Evolutionary conservation across 2,797 vertebrate species (phyloP).

Genomic region (Vipera latastei): DNA sequence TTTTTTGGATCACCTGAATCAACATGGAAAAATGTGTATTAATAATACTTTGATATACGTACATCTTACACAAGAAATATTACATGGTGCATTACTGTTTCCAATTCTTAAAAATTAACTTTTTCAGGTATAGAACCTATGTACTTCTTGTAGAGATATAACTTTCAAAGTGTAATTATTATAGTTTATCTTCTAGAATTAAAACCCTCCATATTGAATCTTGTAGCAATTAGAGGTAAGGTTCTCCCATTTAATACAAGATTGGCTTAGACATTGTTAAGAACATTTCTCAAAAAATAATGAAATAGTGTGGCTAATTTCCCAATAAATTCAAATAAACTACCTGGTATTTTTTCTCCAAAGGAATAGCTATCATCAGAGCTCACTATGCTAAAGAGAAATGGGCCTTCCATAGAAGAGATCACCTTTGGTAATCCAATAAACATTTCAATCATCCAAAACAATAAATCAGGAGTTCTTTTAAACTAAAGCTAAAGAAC

Average conservation of each 20-base stretch:
- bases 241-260: background rate
- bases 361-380: background rate
- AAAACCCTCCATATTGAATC: background rate
- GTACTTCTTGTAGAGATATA: background rate
- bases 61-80: background rate
- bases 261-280: background rate
- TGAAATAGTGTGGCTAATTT: background rate
- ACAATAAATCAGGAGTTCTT: background rate
- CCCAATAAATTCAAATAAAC: background rate
- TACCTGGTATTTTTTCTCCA: too few relatives aligned
- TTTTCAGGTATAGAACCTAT: background rate
- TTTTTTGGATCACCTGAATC: conserved; percentile 70
- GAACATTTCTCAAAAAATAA: background rate
- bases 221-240: background rate
- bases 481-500: background rate
- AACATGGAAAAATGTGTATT: background rate
- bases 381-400: background rate
- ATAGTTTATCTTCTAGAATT: background rate
- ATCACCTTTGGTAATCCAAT: background rate
- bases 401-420: background rate
- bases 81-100: background rate
- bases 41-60: background rate
- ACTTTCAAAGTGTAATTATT: background rate
- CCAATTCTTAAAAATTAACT: background rate
- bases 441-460: background rate